A percentile compares a stretch with the other conserved stretches of the same genome.
phyloP scores from a whole-genome alignment of 2,888 invertebrate genomes.

The Germaria angustata region DNA sequence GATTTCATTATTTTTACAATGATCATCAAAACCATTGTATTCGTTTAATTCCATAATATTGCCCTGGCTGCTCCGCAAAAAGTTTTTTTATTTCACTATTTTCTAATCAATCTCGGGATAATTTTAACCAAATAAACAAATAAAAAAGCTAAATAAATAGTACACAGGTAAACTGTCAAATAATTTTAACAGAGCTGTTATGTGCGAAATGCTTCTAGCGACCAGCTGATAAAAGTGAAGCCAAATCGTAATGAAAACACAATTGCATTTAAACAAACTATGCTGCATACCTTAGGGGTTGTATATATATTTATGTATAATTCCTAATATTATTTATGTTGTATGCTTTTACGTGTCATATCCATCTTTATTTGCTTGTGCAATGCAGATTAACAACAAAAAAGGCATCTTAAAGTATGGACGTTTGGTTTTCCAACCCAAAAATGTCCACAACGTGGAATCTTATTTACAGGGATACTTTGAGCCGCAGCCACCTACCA shows the following conservation, averaged over 20 bases:
- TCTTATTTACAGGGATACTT: too few relatives aligned
- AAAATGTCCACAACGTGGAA: too few relatives aligned
- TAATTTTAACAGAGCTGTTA: conserved; percentile 6
- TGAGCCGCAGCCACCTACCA: too few relatives aligned
- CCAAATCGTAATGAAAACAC: conserved; percentile 43
- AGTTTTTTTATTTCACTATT: conserved; percentile 53
- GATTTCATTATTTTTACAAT: conserved; percentile 55
- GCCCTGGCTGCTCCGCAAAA: background rate
- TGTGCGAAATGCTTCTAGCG: background rate
- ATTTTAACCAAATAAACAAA: conserved; percentile 58
- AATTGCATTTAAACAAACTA: background rate
- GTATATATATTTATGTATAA: too few relatives aligned
- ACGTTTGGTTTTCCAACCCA: too few relatives aligned
- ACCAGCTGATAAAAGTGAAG: conserved; percentile 44
- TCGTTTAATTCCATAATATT: conserved; percentile 60
- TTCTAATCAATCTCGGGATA: conserved; percentile 69
- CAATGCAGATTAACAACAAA: too few relatives aligned
- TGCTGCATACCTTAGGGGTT: conserved; percentile 16
- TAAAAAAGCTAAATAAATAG: conserved; percentile 53
- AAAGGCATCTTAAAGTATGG: too few relatives aligned
- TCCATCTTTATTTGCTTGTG: too few relatives aligned
- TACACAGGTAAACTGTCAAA: conserved; percentile 39
- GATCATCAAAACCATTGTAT: conserved; percentile 59
- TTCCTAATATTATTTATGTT: too few relatives aligned
- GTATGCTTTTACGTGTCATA: too few relatives aligned